Base-by-base conservation (phyloP, 2,797 vertebrate species). In the Malacoctenus gilli region DNA sequence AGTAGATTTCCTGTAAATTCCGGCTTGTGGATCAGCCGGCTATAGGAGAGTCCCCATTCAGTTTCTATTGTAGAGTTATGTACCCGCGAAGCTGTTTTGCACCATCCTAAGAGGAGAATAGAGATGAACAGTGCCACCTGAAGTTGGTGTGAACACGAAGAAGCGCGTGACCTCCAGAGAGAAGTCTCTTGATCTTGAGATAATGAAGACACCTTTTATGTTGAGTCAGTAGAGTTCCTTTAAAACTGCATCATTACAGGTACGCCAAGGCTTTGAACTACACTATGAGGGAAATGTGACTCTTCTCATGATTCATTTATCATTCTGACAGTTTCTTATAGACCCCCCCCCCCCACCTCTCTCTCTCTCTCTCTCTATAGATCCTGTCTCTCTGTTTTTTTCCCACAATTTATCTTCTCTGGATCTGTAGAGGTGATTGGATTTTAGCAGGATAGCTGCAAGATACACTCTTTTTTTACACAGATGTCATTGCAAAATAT, bases 311-410 rank as follows among this genome's bases (percentile, higher is more conserved):
- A 43, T 50, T 56, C 60, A 79, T 86, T 79, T 50, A 79, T 84
- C 77, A 75, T 14, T 2, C 8, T 70, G 75, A 78, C 77, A 81
- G 63, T 18, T 8, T 20, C 40, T 59, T 78, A 69, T 74, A 69
- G 50, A 46, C 73, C 47, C 34, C 37, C n/a, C n/a, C n/a, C n/a
- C n/a, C n/a, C n/a, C n/a, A n/a, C n/a, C n/a, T n/a, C n/a, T n/a
- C n/a, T n/a, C n/a, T n/a, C n/a, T n/a, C n/a, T n/a, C 40, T 50
- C 46, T 41, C 51, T 18, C 40, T 5, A 34, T 28, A 50, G 21
- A 20, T 9, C 40, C 58, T 12, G 8, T 64, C 53, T 56, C 23
- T 53, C 21, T 20, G 39, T 53, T n/a, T n/a, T n/a, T n/a, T 62
- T 23, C 14, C 18, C 1, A 2, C 51, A 30, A 62, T 32, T 10